Conservation (phyloP, 2,113 vertebrate species). For the Seriola rivoliana region DNA sequence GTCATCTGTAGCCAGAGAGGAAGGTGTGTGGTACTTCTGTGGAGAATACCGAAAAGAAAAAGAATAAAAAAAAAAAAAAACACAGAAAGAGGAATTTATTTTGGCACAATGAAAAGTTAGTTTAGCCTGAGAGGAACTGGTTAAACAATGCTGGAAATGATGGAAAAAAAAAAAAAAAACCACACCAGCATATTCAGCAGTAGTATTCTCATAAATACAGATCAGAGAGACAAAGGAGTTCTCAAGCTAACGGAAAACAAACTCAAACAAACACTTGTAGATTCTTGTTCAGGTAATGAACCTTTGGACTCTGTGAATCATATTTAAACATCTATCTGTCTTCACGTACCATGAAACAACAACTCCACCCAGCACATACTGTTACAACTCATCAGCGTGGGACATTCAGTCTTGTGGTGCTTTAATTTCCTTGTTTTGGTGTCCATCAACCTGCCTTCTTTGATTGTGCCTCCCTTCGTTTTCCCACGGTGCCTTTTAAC, state of each 20-base stretch:
- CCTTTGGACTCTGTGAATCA: slow-evolving; percentile 40
- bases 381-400: background rate
- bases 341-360: slow-evolving; percentile 4
- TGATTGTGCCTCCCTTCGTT: background rate
- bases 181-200: background rate
- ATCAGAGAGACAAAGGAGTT: background rate
- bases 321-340: slow-evolving; percentile 49
- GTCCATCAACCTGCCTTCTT: background rate
- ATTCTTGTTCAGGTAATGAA: slow-evolving; percentile 29
- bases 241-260: background rate
- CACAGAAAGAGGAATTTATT: slow-evolving; percentile 63
- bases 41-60: slow-evolving; percentile 27
- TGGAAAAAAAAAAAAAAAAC: background rate
- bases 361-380: slow-evolving; percentile 11
- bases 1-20: slow-evolving; percentile 88
- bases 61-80: slow-evolving; percentile 46
- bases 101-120: background rate
- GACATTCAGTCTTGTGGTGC: background rate
- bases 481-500: slow-evolving; percentile 2
- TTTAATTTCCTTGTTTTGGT: background rate
- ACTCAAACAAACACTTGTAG: background rate
- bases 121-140: slow-evolving; percentile 55
- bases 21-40: slow-evolving; percentile 94
- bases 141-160: slow-evolving; percentile 40
- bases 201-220: background rate